Percentiles rank a stretch among this genome's conserved stretches.
These are phyloP conservation scores for Natrix natrix DNA, from an alignment of 2,797 vertebrate species.

Conservation along the genomic window DNA sequence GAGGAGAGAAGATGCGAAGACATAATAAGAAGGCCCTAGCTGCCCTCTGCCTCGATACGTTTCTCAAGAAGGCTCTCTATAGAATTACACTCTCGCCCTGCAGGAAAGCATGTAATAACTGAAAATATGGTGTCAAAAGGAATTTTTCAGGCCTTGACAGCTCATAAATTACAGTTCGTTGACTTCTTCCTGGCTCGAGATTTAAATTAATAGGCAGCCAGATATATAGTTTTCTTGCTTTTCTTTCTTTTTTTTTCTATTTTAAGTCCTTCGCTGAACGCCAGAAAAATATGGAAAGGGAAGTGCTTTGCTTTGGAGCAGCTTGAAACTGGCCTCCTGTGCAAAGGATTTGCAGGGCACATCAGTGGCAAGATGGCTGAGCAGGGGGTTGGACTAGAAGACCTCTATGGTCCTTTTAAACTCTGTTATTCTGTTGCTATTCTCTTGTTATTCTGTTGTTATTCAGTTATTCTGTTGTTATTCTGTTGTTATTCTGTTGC, in stretches of 20 bases:
- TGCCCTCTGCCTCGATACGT: conserved; percentile 66
- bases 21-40: conserved; percentile 63
- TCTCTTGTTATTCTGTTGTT: neutral
- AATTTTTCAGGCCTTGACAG: conserved; percentile 76
- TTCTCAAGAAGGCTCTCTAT: conserved; percentile 63
- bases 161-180: conserved; percentile 75
- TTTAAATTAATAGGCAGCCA: conserved; percentile 74
- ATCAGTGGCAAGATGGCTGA: neutral
- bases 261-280: neutral
- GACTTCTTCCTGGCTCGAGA: conserved; percentile 70
- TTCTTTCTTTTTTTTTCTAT: neutral
- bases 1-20: conserved; percentile 37
- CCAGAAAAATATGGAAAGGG: neutral
- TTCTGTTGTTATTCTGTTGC: neutral
- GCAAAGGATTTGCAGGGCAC: neutral
- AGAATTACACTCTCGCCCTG: conserved; percentile 68
- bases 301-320: neutral
- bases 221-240: conserved; percentile 69
- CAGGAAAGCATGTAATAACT: conserved; percentile 73
- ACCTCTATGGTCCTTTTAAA: neutral
- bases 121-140: conserved; percentile 75
- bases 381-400: neutral
- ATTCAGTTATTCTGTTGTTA: neutral
- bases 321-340: neutral
- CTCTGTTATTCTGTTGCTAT: neutral